Evolutionary conservation across 2,888 invertebrate genomes (phyloP).

Genomic region (Parnassius orleans): DNA sequence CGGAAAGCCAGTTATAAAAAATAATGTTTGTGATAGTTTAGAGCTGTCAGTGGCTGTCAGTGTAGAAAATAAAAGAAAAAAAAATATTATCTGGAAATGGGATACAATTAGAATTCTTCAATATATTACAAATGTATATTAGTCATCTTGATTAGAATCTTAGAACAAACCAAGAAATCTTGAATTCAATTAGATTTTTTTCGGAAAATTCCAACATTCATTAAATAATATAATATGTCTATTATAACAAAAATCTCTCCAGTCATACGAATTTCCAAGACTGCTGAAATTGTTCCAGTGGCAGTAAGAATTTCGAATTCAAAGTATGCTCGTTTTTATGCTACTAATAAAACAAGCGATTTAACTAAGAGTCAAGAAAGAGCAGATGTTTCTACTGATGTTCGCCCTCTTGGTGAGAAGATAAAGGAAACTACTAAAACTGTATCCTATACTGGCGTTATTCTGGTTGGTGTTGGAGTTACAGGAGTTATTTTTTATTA

Average conservation of each 20-base stretch:
- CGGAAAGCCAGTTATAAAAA: too few relatives aligned
- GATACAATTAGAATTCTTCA: too few relatives aligned
- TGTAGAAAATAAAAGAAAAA: too few relatives aligned
- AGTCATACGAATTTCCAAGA: constrained; percentile 47
- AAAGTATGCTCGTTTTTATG: constrained; percentile 50
- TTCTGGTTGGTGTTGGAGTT: constrained; percentile 89
- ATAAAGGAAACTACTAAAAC: constrained; percentile 96
- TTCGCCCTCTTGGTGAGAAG: constrained; percentile 85
- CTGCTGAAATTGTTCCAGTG: constrained; percentile 44
- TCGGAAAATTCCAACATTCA: too few relatives aligned
- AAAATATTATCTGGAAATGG: too few relatives aligned
- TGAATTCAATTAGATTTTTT: too few relatives aligned
- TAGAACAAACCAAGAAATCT: too few relatives aligned
- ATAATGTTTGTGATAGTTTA: too few relatives aligned
- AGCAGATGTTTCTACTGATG: constrained; percentile 77
- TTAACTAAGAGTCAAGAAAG: constrained; percentile 62
- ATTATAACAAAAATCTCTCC: constrained; percentile 66
- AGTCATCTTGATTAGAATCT: too few relatives aligned
- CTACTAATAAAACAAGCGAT: constrained; percentile 53
- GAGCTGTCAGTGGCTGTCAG: too few relatives aligned
- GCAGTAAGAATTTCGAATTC: constrained; percentile 39
- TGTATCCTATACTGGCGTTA: constrained; percentile 90
- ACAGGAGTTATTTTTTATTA: constrained; percentile 91
- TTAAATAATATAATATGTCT: constrained; percentile 49
- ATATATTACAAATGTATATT: too few relatives aligned